phyloP scores from a whole-genome alignment of 2,113 vertebrate species.

The Oreochromis spilurus region DNA sequence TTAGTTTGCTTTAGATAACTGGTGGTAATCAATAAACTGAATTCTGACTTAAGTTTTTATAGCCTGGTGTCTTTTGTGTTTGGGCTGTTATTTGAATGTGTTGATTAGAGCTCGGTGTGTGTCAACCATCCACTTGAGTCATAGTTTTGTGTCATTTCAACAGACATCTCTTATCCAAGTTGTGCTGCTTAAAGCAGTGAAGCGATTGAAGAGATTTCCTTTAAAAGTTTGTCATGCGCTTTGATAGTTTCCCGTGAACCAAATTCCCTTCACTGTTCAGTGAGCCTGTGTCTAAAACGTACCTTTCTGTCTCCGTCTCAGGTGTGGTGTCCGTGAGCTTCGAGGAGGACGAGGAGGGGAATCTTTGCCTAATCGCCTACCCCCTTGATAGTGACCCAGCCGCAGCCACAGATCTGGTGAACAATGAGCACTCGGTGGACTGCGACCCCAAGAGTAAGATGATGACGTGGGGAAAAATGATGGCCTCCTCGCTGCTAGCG shows the following conservation, averaged over 20 bases:
- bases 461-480: slow-evolving; percentile 85
- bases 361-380: slow-evolving; percentile 92
- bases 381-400: slow-evolving; percentile 86
- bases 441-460: slow-evolving; percentile 87
- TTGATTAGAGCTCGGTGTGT: background rate
- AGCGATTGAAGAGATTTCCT: background rate
- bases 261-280: background rate
- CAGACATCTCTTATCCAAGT: background rate
- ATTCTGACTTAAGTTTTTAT: background rate
- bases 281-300: background rate
- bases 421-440: slow-evolving; percentile 80
- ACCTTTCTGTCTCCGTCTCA: slow-evolving; percentile 15
- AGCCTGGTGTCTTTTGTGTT: slow-evolving; percentile 24
- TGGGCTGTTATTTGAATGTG: background rate
- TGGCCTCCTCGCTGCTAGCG: slow-evolving; percentile 72
- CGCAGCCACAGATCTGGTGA: slow-evolving; percentile 79
- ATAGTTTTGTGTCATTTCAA: background rate
- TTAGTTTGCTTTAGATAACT: background rate
- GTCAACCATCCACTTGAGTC: background rate
- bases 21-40: slow-evolving; percentile 19
- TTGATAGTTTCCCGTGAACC: background rate
- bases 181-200: background rate
- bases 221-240: background rate
- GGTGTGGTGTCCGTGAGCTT: slow-evolving; percentile 95
- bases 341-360: slow-evolving; percentile 94